Percentiles rank a stretch among this genome's conserved stretches.
These are phyloP conservation scores for Protomyctophum bolini DNA, from an alignment of 2,113 vertebrate species.

Conservation along the genomic window DNA sequence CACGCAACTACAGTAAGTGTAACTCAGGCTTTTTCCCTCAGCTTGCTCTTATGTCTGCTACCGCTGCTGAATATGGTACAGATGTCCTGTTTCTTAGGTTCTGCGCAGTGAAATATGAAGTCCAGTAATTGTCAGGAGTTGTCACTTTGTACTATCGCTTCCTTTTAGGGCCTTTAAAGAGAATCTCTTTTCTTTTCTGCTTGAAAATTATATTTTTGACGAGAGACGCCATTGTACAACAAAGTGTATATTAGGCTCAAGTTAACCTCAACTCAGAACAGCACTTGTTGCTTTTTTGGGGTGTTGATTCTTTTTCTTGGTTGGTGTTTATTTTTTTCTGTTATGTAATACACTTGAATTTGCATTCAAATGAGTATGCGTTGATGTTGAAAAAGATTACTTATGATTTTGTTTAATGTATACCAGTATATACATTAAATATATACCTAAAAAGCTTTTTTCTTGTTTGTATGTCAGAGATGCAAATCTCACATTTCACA, in stretches of 20 bases:
- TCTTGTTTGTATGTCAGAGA: constrained; percentile 1
- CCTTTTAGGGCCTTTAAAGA: constrained; percentile 49
- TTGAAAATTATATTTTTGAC: no score
- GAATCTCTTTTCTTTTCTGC: no score
- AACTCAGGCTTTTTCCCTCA: constrained; percentile 24
- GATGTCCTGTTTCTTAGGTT: constrained; percentile 57
- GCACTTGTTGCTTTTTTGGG: constrained; percentile 43
- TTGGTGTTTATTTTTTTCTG: constrained; percentile 60
- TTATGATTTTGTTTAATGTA: constrained; percentile 68
- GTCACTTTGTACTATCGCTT: constrained; percentile 59
- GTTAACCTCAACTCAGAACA: constrained; percentile 30
- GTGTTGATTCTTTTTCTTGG: constrained; percentile 59
- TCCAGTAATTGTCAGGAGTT: constrained; percentile 64
- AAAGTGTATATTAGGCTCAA: no score
- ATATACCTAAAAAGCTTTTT: constrained; percentile 51
- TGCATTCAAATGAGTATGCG: constrained; percentile 68
- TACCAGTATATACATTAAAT: constrained; percentile 73
- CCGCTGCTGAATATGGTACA: constrained; percentile 59
- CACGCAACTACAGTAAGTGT: no score
- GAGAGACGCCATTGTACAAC: no score
- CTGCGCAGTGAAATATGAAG: constrained; percentile 70
- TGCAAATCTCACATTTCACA: no score
- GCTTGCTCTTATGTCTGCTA: constrained; percentile 47
- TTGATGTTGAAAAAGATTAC: constrained; percentile 62
- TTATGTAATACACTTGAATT: constrained; percentile 62